Percentiles rank a stretch among this genome's conserved stretches.
Conservation (phyloP, 2,797 vertebrate species). For the Phataginus tricuspis region DNA sequence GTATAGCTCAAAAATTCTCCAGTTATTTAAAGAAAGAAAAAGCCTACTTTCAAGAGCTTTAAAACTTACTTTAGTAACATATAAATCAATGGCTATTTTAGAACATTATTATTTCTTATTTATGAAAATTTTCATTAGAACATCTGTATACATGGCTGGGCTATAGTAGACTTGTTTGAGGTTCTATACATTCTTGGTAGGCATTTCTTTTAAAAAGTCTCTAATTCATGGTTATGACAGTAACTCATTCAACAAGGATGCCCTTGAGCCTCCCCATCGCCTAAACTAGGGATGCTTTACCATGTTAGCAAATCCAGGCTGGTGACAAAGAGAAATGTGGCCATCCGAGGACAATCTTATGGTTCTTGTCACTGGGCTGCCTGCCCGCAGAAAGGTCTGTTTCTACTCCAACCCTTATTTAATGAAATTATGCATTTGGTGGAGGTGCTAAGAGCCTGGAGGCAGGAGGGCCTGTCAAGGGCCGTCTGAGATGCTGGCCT, state of each 20-base stretch:
- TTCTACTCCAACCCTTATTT: neutral
- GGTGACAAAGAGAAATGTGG: neutral
- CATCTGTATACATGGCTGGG: neutral
- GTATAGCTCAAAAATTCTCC: neutral
- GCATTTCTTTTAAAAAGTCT: neutral
- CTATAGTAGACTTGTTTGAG: neutral
- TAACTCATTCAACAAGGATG: neutral
- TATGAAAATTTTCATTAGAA: neutral
- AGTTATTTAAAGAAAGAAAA: neutral
- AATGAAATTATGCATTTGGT: neutral
- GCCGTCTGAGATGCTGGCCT: neutral
- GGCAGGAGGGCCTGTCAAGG: neutral
- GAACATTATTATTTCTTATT: neutral
- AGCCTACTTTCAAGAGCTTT: neutral
- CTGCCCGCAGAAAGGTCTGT: neutral
- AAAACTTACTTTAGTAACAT: neutral
- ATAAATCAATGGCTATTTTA: neutral
- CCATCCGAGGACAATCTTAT: neutral
- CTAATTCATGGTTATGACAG: neutral
- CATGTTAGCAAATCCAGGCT: neutral
- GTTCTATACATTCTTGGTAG: neutral
- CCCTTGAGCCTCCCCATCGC: fast-evolving
- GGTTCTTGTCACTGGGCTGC: neutral
- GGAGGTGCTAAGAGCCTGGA: neutral
- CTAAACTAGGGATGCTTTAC: neutral